Evolutionary conservation across 1,140 invertebrate genomes (phyloP).

Genomic region (Chelonus insularis): DNA sequence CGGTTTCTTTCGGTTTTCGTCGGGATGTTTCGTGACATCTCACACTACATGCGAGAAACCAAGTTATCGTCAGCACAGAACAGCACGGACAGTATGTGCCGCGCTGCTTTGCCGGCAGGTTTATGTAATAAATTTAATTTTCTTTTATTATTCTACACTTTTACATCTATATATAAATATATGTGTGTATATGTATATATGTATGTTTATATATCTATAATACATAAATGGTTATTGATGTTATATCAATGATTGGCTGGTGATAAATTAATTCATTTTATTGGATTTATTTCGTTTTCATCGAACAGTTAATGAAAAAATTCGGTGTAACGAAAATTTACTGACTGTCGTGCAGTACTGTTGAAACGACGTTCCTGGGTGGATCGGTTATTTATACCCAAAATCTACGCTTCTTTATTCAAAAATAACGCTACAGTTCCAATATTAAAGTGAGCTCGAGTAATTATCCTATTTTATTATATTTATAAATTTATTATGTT

Average conservation of each 20-base stretch:
- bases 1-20: not conserved
- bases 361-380: not conserved
- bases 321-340: not conserved
- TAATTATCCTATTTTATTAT: not conserved
- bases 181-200: not conserved
- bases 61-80: slow-evolving; percentile 9
- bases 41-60: slow-evolving; percentile 10
- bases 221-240: too few species aligned
- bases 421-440: not conserved
- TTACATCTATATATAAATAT: not conserved
- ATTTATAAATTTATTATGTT: not conserved
- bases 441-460: too few species aligned
- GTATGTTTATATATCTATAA: too few species aligned
- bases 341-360: not conserved
- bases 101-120: slow-evolving; percentile 53
- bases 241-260: too few species aligned
- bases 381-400: not conserved
- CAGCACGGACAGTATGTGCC: slow-evolving; percentile 49
- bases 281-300: too few species aligned
- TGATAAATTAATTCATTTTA: too few species aligned
- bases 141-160: slow-evolving; percentile 5
- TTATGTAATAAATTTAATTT: not conserved
- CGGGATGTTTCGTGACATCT: not conserved
- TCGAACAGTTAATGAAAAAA: not conserved
- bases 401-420: not conserved